A percentile compares a stretch with the other conserved stretches of the same genome.
phyloP scores from a whole-genome alignment of 1,140 invertebrate genomes.

The Drosophila sproati region DNA sequence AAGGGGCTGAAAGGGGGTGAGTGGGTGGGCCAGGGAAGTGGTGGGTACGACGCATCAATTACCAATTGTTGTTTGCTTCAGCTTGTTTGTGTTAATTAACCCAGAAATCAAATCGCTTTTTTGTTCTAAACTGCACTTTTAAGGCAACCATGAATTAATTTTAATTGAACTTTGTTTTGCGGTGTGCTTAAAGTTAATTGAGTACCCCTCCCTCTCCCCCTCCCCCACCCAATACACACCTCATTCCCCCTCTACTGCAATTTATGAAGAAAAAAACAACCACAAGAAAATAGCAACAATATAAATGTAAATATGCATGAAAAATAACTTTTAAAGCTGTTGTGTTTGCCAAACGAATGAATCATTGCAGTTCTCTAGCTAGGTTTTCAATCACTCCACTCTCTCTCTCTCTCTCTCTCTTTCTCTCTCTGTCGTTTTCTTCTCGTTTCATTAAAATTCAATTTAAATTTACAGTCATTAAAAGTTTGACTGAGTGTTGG shows the following conservation, averaged over 20 bases:
- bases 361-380: constrained; percentile 15
- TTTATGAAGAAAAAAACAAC: constrained; percentile 13
- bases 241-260: constrained; percentile 25
- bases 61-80: constrained; percentile 60
- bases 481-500: constrained; percentile 25
- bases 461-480: constrained; percentile 43
- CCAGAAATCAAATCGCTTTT: constrained; percentile 59
- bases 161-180: constrained; percentile 42
- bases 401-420: not conserved
- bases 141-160: constrained; percentile 3
- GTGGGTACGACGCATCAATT: constrained; percentile 61
- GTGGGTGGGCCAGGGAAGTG: not conserved
- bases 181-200: constrained; percentile 21
- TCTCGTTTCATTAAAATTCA: constrained; percentile 68
- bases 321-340: constrained; percentile 49
- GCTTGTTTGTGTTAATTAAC: constrained; percentile 64
- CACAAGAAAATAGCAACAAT: not conserved
- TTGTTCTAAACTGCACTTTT: constrained; percentile 11
- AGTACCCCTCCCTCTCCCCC: not conserved
- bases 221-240: not conserved
- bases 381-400: not conserved
- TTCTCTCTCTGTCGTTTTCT: not conserved
- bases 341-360: constrained; percentile 12
- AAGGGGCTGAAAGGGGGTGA: not conserved
- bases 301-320: constrained; percentile 18